Evolutionary conservation across 2,797 vertebrate genomes (phyloP).

Genomic region (Scarus forsteni): DNA sequence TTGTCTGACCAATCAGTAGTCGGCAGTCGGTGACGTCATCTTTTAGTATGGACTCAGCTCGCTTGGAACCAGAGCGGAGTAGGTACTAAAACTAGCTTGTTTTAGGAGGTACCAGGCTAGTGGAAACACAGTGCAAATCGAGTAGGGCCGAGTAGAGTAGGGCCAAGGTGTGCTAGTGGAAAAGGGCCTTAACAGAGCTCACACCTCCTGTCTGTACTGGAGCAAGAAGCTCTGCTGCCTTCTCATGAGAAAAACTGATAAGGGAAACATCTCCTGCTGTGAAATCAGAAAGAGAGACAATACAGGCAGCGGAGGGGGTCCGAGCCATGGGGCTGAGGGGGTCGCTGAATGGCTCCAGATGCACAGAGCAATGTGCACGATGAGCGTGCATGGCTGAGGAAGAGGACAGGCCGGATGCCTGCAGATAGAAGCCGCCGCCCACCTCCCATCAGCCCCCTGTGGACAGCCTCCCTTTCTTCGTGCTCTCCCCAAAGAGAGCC

Average conservation of each 20-base stretch:
- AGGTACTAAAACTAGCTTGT: no score
- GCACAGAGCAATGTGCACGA: constrained; percentile 28
- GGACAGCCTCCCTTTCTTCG: constrained; percentile 44
- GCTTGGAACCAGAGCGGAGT: no score
- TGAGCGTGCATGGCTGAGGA: constrained; percentile 26
- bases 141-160: no score
- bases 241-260: constrained; percentile 3
- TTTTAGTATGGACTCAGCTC: no score
- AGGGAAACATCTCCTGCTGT: constrained; percentile 5
- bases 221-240: neutral
- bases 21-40: no score
- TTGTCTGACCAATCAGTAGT: no score
- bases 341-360: constrained; percentile 58
- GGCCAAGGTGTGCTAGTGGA: no score
- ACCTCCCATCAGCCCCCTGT: constrained; percentile 40
- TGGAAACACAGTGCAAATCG: no score
- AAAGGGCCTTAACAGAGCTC: neutral
- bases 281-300: constrained; percentile 20
- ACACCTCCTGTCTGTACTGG: neutral
- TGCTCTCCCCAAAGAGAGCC: constrained; percentile 58
- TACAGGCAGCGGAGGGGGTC: constrained; percentile 23
- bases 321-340: constrained; percentile 3
- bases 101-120: no score
- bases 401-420: constrained; percentile 60
- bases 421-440: constrained; percentile 48